Evolutionary conservation across 1,140 invertebrate species (phyloP).

Genomic region (Hormaphis cornu): DNA sequence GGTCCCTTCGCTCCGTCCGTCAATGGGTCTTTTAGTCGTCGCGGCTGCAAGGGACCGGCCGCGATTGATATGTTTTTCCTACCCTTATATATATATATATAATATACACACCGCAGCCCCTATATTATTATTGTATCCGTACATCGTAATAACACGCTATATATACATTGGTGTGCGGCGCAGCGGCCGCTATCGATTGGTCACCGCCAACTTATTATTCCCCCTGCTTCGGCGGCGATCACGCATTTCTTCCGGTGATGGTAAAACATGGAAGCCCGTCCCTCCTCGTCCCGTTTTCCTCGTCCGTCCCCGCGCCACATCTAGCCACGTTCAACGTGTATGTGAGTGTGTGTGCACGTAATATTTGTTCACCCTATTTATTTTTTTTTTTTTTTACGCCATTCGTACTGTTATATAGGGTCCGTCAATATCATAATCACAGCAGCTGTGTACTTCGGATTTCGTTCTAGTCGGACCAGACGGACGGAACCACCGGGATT

Average conservation of each 20-base stretch:
- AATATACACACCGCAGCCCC: no score
- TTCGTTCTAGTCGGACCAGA: not conserved
- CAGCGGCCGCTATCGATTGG: conserved; percentile 25
- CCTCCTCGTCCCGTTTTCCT: no score
- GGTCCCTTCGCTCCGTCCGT: conserved; percentile 10
- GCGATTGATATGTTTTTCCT: conserved; percentile 31
- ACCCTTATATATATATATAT: no score
- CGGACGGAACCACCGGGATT: conserved; percentile 16
- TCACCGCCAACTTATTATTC: conserved; percentile 27
- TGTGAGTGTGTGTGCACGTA: no score
- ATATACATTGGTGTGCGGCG: no score
- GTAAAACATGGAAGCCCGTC: conserved; percentile 12
- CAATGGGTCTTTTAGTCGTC: conserved; percentile 23
- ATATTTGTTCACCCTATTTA: not conserved
- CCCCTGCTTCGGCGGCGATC: not conserved
- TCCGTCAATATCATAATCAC: not conserved
- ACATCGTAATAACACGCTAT: no score
- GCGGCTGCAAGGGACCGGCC: not conserved
- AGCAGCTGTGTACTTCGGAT: no score
- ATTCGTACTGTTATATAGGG: not conserved
- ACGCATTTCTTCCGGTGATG: not conserved
- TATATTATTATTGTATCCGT: no score
- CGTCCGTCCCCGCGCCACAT: no score
- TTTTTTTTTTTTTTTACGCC: not conserved
- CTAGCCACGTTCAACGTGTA: no score